phyloP scores from a whole-genome alignment of 1,140 invertebrate species.

The Magallana ariakensis region DNA sequence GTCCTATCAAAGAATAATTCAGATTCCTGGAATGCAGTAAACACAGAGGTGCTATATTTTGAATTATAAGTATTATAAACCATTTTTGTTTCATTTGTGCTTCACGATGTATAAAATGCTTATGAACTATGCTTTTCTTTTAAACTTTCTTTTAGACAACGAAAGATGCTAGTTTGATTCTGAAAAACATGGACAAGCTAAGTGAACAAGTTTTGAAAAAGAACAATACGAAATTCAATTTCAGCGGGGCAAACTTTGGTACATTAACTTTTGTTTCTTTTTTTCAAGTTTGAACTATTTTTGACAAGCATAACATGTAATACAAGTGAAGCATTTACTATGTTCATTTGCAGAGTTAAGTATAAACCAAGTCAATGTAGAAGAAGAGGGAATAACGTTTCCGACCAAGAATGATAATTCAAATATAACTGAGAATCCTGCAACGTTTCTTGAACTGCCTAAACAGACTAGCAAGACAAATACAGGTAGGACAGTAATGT shows the following conservation, averaged over 20 bases:
- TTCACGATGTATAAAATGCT: not conserved
- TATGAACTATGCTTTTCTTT: not conserved
- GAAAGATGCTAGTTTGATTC: not conserved
- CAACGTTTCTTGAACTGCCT: not conserved
- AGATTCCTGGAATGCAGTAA: not conserved
- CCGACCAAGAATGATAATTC: not conserved
- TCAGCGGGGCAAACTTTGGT: not conserved
- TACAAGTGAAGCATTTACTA: not conserved
- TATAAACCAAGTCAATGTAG: not conserved
- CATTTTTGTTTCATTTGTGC: not conserved
- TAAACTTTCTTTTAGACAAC: not conserved
- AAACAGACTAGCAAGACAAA: not conserved
- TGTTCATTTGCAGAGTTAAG: not conserved
- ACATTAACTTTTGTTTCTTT: not conserved
- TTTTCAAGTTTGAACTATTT: not conserved
- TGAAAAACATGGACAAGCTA: constrained; percentile 8
- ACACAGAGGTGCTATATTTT: not conserved
- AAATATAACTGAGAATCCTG: not conserved
- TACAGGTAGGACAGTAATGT: not conserved
- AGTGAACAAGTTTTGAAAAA: not conserved
- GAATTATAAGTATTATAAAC: not conserved
- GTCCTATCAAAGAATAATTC: not conserved
- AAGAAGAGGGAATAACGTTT: not conserved
- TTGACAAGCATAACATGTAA: not conserved
- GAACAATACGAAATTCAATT: not conserved